These are phyloP conservation scores for Umimayanthus chanpuru DNA, from an alignment of 92 coral and sea anemone species.

Conservation along the genomic window DNA sequence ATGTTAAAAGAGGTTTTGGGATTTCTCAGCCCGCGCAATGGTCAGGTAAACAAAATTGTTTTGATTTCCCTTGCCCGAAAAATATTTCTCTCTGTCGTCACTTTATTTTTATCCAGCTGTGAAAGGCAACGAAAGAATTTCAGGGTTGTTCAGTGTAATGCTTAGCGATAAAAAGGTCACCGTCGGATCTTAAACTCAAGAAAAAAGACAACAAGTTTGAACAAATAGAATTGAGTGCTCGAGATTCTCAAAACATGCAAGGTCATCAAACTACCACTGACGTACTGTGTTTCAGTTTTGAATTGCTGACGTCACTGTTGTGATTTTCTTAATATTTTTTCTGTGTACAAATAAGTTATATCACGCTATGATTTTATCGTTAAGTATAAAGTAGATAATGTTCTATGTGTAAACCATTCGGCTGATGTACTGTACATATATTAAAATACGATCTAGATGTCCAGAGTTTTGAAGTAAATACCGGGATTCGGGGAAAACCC, in stretches of 20 bases:
- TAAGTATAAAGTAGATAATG: too few relatives aligned
- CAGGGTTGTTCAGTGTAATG: neutral
- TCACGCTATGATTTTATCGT: too few relatives aligned
- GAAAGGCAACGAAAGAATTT: neutral
- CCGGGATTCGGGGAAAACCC: too few relatives aligned
- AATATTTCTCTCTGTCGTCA: conserved; percentile 4
- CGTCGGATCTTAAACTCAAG: neutral
- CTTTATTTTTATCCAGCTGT: neutral
- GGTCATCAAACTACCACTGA: neutral
- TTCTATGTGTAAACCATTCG: too few relatives aligned
- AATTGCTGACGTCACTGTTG: neutral
- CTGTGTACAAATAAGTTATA: too few relatives aligned
- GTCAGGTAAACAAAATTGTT: conserved; percentile 50
- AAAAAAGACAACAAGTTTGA: neutral
- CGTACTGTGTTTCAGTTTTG: neutral
- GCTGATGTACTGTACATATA: too few relatives aligned
- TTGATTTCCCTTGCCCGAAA: conserved; percentile 1
- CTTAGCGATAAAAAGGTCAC: neutral
- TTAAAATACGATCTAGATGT: too few relatives aligned
- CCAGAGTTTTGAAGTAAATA: too few relatives aligned
- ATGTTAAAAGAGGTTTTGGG: conserved; percentile 85
- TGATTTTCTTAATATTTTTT: too few relatives aligned
- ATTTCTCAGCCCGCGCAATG: conserved; percentile 78
- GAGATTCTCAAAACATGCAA: too few relatives aligned
- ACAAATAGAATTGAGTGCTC: too few relatives aligned